Conservation (phyloP, 2,113 vertebrate genomes). For the Cebidichthys violaceus region DNA sequence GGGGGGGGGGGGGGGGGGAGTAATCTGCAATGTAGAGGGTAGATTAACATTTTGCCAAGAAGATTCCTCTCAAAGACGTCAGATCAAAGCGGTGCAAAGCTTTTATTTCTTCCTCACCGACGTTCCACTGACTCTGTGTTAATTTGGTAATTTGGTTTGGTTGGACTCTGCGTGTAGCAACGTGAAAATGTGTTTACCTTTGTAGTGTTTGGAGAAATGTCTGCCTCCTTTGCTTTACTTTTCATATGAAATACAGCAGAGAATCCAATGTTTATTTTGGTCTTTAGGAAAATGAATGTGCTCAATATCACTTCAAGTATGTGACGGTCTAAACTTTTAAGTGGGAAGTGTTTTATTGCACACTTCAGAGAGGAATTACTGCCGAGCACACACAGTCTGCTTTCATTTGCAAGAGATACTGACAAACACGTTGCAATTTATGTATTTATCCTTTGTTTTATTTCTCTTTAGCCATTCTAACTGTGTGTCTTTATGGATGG, state of each 20-base stretch:
- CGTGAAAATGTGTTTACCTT: constrained; percentile 60
- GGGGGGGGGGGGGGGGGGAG: constrained; percentile 58
- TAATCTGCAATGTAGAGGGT: constrained; percentile 80
- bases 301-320: constrained; percentile 4
- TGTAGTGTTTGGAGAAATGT: constrained; percentile 52
- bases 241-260: constrained; percentile 47
- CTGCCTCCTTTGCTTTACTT: constrained; percentile 36
- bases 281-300: constrained; percentile 37
- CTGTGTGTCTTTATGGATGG: neutral
- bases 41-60: constrained; percentile 81
- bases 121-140: constrained; percentile 66
- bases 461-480: neutral
- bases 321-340: constrained; percentile 23
- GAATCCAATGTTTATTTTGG: constrained; percentile 29
- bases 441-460: neutral
- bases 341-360: constrained; percentile 13
- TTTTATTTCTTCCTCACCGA: constrained; percentile 64
- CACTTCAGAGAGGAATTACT: constrained; percentile 4
- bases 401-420: constrained; percentile 17
- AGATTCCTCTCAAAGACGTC: constrained; percentile 77
- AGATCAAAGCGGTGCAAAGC: constrained; percentile 79
- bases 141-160: constrained; percentile 68
- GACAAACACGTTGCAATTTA: neutral
- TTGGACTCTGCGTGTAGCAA: constrained; percentile 45
- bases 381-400: constrained; percentile 6